A percentile compares a stretch with the other conserved stretches of the same genome.
phyloP scores from a whole-genome alignment of 2,888 invertebrate genomes.

The Torymus texanus region DNA sequence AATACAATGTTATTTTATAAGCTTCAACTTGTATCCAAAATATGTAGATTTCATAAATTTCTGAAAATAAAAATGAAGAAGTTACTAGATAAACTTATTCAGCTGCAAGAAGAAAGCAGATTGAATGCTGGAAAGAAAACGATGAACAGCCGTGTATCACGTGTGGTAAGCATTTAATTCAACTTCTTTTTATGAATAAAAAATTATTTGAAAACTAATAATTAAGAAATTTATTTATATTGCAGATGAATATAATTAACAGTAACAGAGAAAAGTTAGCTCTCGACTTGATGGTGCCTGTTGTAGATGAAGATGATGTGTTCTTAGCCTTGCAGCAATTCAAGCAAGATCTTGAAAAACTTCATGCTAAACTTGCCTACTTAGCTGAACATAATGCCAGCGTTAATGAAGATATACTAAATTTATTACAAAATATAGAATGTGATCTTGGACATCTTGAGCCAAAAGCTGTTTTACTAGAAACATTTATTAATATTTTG shows the following conservation, averaged over 20 bases:
- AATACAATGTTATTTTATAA: constrained; percentile 79
- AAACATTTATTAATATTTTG: constrained; percentile 33
- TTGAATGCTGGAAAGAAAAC: constrained; percentile 4
- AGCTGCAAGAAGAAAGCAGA: constrained; percentile 28
- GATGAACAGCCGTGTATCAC: constrained; percentile 6
- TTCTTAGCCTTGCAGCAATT: constrained; percentile 29
- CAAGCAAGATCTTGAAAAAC: constrained; percentile 30
- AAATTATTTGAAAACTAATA: too few species aligned
- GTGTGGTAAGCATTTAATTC: not conserved
- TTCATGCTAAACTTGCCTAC: constrained; percentile 25
- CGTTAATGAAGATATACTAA: constrained; percentile 19
- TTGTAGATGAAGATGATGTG: constrained; percentile 20
- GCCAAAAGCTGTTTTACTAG: constrained; percentile 30
- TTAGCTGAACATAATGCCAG: constrained; percentile 10
- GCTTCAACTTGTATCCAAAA: constrained; percentile 19
- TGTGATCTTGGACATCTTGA: constrained; percentile 30
- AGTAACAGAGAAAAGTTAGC: constrained; percentile 22
- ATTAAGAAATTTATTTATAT: not conserved
- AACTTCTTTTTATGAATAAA: too few species aligned
- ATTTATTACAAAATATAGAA: constrained; percentile 22
- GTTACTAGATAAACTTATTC: constrained; percentile 22
- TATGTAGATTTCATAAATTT: constrained; percentile 22
- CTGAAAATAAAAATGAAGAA: constrained; percentile 23
- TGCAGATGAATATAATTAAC: constrained; percentile 35
- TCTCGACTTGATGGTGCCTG: constrained; percentile 13